Evolutionary conservation across 2,888 invertebrate species (phyloP).

Genomic region (Hypsopygia costalis): DNA sequence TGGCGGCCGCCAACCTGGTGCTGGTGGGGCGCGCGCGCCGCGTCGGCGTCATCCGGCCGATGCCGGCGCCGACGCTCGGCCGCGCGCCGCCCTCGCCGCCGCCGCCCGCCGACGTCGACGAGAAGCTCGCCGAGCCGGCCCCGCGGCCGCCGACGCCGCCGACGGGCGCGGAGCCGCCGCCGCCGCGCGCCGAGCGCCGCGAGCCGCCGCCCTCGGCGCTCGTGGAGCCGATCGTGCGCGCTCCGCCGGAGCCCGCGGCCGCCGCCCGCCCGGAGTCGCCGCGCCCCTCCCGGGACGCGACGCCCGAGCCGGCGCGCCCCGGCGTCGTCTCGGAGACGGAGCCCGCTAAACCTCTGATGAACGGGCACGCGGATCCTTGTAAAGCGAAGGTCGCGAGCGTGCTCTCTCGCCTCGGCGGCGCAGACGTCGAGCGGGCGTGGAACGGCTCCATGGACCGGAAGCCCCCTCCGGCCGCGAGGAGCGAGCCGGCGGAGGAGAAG

Average conservation of each 20-base stretch:
- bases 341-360: conserved; percentile 25
- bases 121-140: conserved; percentile 27
- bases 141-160: conserved; percentile 25
- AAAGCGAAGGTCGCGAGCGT: conserved; percentile 21
- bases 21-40: conserved; percentile 62
- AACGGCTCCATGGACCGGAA: conserved; percentile 38
- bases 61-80: conserved; percentile 43
- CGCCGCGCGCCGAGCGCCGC: conserved; percentile 22
- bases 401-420: conserved; percentile 44
- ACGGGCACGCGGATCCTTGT: conserved; percentile 32
- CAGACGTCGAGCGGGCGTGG: conserved; percentile 60
- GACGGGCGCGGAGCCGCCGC: conserved; percentile 37
- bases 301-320: conserved; percentile 14
- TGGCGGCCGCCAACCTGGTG: conserved; percentile 60
- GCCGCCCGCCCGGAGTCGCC: conserved; percentile 34
- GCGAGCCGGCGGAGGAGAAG: conserved; percentile 21
- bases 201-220: conserved; percentile 56
- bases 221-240: conserved; percentile 60
- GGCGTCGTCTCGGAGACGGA: conserved; percentile 8
- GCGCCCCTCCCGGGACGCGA: conserved; percentile 15
- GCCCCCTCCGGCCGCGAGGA: conserved; percentile 21
- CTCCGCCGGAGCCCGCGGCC: conserved; percentile 37
- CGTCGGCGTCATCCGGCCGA: conserved; percentile 80
- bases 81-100: conserved; percentile 27
- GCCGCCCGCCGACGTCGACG: conserved; percentile 25